Base-by-base conservation (phyloP, 2,797 vertebrate species). In the Clarias pachynema region DNA sequence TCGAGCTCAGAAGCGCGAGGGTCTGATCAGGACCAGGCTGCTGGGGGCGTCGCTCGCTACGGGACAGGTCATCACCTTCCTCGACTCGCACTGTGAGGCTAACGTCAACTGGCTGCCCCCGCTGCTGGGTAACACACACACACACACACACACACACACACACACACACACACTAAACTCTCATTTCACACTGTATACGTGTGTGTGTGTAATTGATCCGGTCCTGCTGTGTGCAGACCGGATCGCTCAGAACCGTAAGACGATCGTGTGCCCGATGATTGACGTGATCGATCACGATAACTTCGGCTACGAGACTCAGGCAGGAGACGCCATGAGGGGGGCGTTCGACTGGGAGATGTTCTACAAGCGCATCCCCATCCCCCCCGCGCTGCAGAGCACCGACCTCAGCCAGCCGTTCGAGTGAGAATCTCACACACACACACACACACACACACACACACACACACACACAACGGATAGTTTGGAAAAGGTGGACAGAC, bases 331-430 rank as follows among this genome's bases (percentile, higher is more conserved):
- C 15, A 99, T 99, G 98, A 91, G 98, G 69, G 98, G 98, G 0
- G 98, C 97, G 0, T 99, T 99, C 16, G 98, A 99, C 94, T 99
- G 98, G 98, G 98, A 99, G 91, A 98, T 99, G 98, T 99, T 96
- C 94, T 99, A 99, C 94, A 99, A 99, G 86, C 95, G 98, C 78
- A 98, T 99, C 88, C 98, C 98, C 1, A 98, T 99, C 89, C 98
- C 98, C 18, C 12, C 95, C 0, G 94, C 97, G 87, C 89, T 99
- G 82, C 96, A 97, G 94, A 96, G 96, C 81, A 83, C 87, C 4
- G 98, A 99, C 92, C 95, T 96, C 91, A 99, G 98, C 5, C 96
- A 97, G 84, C 97, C 97, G 2, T 99, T 98, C 68, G 96, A 98
- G 97, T 98, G 92, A 49, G 69, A n/a, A 70, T 14, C 34, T 1